These are phyloP conservation scores for Typhlichthys eigenmanni DNA, from an alignment of 2,797 vertebrate species.

Conservation along the genomic window DNA sequence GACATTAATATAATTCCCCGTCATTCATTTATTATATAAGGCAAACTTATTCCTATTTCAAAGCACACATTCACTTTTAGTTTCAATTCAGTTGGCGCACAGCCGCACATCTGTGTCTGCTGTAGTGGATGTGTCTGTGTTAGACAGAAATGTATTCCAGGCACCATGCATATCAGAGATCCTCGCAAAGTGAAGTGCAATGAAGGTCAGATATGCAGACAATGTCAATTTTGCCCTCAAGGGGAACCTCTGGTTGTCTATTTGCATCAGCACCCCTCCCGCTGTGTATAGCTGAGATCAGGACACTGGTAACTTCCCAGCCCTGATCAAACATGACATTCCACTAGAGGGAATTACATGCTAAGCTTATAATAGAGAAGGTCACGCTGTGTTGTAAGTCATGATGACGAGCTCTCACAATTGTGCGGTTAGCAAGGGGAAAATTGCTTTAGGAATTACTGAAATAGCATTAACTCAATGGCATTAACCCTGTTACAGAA, in stretches of 20 bases:
- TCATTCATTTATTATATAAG: not conserved
- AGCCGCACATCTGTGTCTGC: no score
- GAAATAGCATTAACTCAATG: slow-evolving; percentile 62
- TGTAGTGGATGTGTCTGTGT: no score
- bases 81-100: no score
- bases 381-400: slow-evolving; percentile 75
- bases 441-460: slow-evolving; percentile 71
- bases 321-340: slow-evolving; percentile 83
- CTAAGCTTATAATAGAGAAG: slow-evolving; percentile 80
- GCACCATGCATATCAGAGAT: slow-evolving; percentile 30
- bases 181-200: slow-evolving; percentile 43
- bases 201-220: slow-evolving; percentile 70
- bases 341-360: slow-evolving; percentile 79
- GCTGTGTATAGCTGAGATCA: slow-evolving; percentile 75
- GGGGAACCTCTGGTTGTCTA: slow-evolving; percentile 76
- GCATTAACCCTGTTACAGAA: slow-evolving; percentile 55
- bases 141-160: slow-evolving; percentile 21
- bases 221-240: slow-evolving; percentile 76
- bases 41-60: no score
- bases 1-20: not conserved
- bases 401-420: slow-evolving; percentile 66
- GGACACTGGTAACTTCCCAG: slow-evolving; percentile 77
- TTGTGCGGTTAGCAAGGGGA: slow-evolving; percentile 56
- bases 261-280: slow-evolving; percentile 72
- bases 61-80: no score